phyloP scores from a whole-genome alignment of 2,888 invertebrate genomes.

The Dasypolia templi region DNA sequence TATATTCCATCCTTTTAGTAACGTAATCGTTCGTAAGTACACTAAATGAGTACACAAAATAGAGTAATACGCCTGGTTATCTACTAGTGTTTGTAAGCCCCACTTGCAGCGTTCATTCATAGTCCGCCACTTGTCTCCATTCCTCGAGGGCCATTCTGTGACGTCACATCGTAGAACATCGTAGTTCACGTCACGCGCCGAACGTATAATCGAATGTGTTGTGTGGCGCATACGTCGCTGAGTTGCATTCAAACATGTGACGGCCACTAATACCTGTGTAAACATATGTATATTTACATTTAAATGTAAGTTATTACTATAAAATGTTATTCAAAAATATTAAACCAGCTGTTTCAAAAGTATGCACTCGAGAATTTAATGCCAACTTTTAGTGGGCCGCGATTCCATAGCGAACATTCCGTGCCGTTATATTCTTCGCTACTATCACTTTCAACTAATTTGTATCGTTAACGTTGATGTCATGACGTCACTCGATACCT shows the following conservation, averaged over 20 bases:
- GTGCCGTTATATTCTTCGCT: constrained; percentile 20
- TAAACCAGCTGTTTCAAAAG: constrained; percentile 77
- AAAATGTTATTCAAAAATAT: constrained; percentile 75
- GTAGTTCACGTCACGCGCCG: constrained; percentile 26
- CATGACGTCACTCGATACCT: constrained; percentile 51
- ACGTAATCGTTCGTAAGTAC: constrained; percentile 86
- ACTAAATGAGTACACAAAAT: constrained; percentile 86
- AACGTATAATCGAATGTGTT: constrained; percentile 36
- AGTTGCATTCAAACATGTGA: constrained; percentile 52
- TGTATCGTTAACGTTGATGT: constrained; percentile 15
- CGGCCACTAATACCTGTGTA: constrained; percentile 67
- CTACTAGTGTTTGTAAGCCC: constrained; percentile 84
- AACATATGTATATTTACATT: constrained; percentile 86
- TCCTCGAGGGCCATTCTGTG: constrained; percentile 67
- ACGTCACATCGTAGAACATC: constrained; percentile 56
- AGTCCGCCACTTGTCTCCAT: constrained; percentile 85
- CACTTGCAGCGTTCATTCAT: constrained; percentile 80
- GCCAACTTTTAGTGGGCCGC: constrained; percentile 74
- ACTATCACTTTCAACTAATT: constrained; percentile 27
- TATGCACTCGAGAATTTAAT: constrained; percentile 83
- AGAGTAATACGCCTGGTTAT: constrained; percentile 84
- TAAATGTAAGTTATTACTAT: constrained; percentile 78
- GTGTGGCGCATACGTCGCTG: constrained; percentile 18
- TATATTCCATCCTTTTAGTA: constrained; percentile 90
- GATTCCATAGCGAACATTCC: constrained; percentile 69